Base-by-base conservation (phyloP, 2,113 vertebrate genomes). In the Pseudolaguvia tuberculata region DNA sequence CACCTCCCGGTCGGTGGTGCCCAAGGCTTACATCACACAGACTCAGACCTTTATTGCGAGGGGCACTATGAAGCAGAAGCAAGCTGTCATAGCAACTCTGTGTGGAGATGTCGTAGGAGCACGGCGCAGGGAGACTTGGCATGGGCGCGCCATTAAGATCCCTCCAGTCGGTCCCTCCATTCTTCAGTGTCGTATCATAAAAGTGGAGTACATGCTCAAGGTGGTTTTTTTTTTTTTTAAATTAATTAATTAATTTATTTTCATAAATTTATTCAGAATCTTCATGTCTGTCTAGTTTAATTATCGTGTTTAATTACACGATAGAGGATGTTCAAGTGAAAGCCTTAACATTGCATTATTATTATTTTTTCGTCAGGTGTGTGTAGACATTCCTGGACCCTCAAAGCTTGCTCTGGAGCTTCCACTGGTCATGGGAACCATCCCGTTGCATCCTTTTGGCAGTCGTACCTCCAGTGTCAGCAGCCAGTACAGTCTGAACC, bases 371-470 rank as follows among this genome's bases (percentile, higher is more conserved):
- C n/a, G 2, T 20, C 82, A 99, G 97, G 93, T 99, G 29, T 98
- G 93, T 0, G 93, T 99, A 23, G 94, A 97, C 29, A 95, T 98
- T 79, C 95, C 96, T 0, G 94, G 97, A 29, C 92, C 93, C 0
- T 97, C 97, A 61, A 98, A 97, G 83, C 86, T 99, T 79, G 93
- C 91, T 53, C 85, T 99, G n/a, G 96, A 98, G 69, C 87, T 99
- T 73, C 96, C 97, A 0, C 89, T 99, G 9, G 96, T 98, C 77
- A 97, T 99, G 0, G 97, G 96, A 48, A 99, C 97, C 1, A 92
- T 99, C 71, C 96, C 96, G 0, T 89, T 98, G 58, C 95, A 96
- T 53, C 93, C 94, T 0, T 95, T 97, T 0, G 93, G 96, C 72
- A 95, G 95, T 82, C 90, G 94, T 2, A 96, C 94, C 0, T 96